phyloP scores from a whole-genome alignment of 2,888 invertebrate genomes.

The Erpobdella octoculata region DNA sequence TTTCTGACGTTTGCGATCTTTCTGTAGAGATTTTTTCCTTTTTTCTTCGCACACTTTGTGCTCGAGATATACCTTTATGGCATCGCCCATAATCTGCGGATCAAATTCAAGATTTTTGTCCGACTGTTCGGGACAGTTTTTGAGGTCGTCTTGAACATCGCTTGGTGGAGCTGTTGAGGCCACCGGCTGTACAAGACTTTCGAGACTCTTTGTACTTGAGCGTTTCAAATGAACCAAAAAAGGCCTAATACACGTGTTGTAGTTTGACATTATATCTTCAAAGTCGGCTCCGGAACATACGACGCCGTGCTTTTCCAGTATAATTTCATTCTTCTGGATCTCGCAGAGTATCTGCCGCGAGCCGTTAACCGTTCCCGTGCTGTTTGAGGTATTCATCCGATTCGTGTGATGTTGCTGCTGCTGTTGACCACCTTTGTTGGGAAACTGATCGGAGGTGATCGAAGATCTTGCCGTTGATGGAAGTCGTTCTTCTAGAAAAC shows the following conservation, averaged over 20 bases:
- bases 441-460: constrained; percentile 20
- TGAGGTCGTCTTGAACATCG: background rate
- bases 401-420: background rate
- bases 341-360: background rate
- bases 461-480: constrained; percentile 7
- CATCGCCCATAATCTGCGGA: constrained; percentile 37
- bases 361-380: background rate
- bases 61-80: constrained; percentile 38
- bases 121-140: background rate
- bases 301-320: constrained; percentile 5
- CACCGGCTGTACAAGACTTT: background rate
- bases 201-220: background rate
- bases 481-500: background rate
- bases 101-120: constrained; percentile 35
- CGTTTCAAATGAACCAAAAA: background rate
- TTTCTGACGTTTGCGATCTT: background rate
- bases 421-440: background rate
- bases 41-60: constrained; percentile 10
- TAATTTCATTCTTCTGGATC: background rate
- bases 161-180: too few species aligned
- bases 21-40: background rate
- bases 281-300: constrained; percentile 5
- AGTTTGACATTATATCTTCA: constrained; percentile 6
- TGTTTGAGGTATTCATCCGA: background rate
- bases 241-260: background rate